These are phyloP conservation scores for Caerostris darwini DNA, from an alignment of 1,140 invertebrate species.

Conservation along the genomic window DNA sequence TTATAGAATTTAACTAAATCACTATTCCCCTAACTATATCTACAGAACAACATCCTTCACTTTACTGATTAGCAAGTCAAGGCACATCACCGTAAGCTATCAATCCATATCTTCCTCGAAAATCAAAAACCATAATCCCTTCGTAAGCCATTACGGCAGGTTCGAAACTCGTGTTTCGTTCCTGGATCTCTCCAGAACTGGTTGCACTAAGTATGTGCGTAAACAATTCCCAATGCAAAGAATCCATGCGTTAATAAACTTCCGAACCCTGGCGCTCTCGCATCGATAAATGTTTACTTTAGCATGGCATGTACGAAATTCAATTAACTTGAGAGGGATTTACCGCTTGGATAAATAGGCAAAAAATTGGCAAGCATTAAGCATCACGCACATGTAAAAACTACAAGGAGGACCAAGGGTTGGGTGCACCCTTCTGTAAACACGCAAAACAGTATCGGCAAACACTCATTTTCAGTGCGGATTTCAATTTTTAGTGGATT, in stretches of 20 bases:
- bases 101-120: neutral
- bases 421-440: neutral
- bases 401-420: neutral
- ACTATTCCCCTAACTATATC: too few species aligned
- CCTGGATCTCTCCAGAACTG: neutral
- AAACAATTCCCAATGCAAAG: neutral
- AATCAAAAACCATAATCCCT: neutral
- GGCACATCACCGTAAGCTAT: neutral
- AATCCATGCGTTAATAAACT: slow-evolving; percentile 14
- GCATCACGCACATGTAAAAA: slow-evolving; percentile 21
- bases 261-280: neutral
- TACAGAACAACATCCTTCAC: neutral
- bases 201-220: neutral
- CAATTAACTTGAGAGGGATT: slow-evolving; percentile 35
- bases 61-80: neutral
- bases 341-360: neutral
- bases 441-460: slow-evolving; percentile 34
- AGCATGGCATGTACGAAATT: neutral
- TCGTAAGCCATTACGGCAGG: neutral
- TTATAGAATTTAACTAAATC: too few species aligned
- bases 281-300: slow-evolving; percentile 33
- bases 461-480: slow-evolving; percentile 1
- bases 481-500: neutral
- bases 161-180: neutral
- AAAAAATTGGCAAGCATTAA: slow-evolving; percentile 7